Evolutionary conservation across 2,797 vertebrate genomes (phyloP).

Genomic region (Antennarius maculatus): DNA sequence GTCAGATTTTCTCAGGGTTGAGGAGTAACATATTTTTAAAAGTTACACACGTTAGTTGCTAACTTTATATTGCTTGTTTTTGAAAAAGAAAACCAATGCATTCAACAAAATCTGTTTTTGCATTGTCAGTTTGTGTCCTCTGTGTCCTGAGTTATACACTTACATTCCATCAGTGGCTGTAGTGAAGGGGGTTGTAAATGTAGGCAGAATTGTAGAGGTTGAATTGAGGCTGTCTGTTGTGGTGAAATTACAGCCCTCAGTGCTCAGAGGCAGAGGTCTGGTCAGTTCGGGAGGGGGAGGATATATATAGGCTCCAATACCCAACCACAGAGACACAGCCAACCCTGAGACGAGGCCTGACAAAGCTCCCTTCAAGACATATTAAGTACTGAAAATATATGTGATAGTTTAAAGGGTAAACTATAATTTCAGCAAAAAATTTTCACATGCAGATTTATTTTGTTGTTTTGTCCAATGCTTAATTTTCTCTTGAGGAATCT

Average conservation of each 20-base stretch:
- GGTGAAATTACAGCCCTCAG: conserved; percentile 82
- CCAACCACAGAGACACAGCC: conserved; percentile 86
- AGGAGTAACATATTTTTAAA: too few species aligned
- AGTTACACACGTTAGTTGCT: too few species aligned
- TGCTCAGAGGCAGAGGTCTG: conserved; percentile 80
- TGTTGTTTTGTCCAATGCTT: neutral
- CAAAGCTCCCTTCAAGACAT: conserved; percentile 83
- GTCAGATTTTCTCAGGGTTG: neutral
- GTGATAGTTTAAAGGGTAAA: too few species aligned
- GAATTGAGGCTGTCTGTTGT: conserved; percentile 49
- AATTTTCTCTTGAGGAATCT: neutral
- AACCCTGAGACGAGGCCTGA: conserved; percentile 84
- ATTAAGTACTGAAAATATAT: neutral
- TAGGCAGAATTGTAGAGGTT: conserved; percentile 55
- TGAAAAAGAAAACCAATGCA: too few species aligned
- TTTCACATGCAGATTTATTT: neutral
- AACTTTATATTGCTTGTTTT: too few species aligned
- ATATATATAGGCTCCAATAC: conserved; percentile 86
- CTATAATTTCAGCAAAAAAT: neutral
- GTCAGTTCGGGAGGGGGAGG: conserved; percentile 75
- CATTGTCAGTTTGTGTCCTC: neutral
- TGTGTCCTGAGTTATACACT: neutral
- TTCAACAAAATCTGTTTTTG: too few species aligned
- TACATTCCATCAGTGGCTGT: conserved; percentile 45
- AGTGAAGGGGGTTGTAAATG: conserved; percentile 39